Conservation (phyloP, 2,888 invertebrate genomes). For the Caenorhabditis macrosperma region DNA sequence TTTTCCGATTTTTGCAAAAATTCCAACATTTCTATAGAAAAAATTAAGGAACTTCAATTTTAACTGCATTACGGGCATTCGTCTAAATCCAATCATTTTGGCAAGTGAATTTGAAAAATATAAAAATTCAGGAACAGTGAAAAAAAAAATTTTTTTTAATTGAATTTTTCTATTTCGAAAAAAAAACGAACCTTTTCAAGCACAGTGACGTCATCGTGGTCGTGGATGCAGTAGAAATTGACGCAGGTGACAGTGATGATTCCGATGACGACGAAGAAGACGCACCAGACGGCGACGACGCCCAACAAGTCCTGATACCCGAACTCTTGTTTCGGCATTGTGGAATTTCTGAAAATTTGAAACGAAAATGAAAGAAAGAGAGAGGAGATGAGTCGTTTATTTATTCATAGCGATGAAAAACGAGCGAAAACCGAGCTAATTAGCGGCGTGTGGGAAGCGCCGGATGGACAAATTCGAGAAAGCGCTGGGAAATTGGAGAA, state of each 20-base stretch:
- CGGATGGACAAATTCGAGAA: background rate
- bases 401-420: too few species aligned
- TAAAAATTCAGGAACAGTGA: too few species aligned
- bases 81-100: too few species aligned
- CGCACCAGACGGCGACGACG: slow-evolving; percentile 56
- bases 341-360: slow-evolving; percentile 1
- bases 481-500: too few species aligned
- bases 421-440: too few species aligned
- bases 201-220: slow-evolving; percentile 68
- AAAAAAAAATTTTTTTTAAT: too few species aligned
- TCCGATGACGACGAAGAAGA: slow-evolving; percentile 62
- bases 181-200: slow-evolving; percentile 64
- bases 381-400: background rate
- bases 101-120: too few species aligned
- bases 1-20: too few species aligned
- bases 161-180: background rate
- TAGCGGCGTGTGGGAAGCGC: too few species aligned
- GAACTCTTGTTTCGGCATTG: slow-evolving; percentile 56
- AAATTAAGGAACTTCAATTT: too few species aligned
- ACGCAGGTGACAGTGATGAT: slow-evolving; percentile 65
- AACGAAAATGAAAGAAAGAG: background rate
- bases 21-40: too few species aligned
- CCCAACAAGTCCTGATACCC: slow-evolving; percentile 37
- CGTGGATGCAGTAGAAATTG: slow-evolving; percentile 69
- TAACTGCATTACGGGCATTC: too few species aligned